These are phyloP conservation scores for Elanus axillaris DNA, from an alignment of 2,113 vertebrate genomes.

Conservation along the genomic window DNA sequence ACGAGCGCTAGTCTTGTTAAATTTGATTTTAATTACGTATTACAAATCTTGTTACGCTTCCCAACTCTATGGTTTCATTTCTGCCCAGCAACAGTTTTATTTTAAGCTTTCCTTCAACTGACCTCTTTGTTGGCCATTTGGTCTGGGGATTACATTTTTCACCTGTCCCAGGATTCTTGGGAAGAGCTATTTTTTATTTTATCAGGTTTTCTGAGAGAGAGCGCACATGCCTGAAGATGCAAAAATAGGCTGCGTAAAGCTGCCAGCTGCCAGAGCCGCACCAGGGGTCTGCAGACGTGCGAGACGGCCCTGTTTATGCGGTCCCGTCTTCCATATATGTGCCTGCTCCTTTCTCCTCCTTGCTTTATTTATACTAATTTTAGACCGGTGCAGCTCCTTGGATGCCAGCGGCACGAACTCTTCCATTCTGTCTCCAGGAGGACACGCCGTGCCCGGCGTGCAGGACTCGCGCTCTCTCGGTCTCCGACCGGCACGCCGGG, in stretches of 20 bases:
- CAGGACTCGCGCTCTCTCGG: not conserved
- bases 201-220: not conserved
- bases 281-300: not conserved
- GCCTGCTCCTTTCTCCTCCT: not conserved
- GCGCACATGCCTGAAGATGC: not conserved
- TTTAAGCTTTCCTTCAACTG: slow-evolving; percentile 14
- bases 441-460: not conserved
- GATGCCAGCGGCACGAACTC: not conserved
- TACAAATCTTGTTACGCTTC: not conserved
- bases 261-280: not conserved
- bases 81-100: slow-evolving; percentile 34
- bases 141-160: not conserved
- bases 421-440: not conserved
- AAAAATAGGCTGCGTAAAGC: not conserved
- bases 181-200: slow-evolving; percentile 13
- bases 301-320: not conserved
- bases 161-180: not conserved
- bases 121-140: not conserved
- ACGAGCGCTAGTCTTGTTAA: slow-evolving; percentile 31
- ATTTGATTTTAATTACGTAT: slow-evolving; percentile 53
- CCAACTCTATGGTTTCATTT: not conserved
- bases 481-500: accelerated
- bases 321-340: not conserved
- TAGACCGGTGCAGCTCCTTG: accelerated
- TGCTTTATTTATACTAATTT: not conserved